Percentiles rank a stretch among this genome's conserved stretches.
Conservation (phyloP, 2,888 invertebrate genomes). For the Acleris laterana region DNA sequence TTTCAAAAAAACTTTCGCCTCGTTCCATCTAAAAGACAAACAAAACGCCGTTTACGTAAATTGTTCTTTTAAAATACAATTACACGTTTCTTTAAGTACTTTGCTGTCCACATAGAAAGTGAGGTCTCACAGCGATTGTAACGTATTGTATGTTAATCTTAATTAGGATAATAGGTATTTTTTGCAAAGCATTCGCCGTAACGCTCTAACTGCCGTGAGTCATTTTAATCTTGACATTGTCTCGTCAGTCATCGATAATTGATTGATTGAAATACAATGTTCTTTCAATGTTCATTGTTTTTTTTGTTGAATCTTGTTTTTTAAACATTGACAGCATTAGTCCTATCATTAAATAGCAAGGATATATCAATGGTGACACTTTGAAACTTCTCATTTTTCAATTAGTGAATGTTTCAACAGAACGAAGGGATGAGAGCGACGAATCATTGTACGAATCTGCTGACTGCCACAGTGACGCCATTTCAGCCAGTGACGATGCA, state of each 20-base stretch:
- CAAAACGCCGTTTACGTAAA: conserved; percentile 36
- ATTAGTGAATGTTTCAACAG: conserved; percentile 55
- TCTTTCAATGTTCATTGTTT: conserved; percentile 49
- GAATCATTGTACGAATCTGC: conserved; percentile 80
- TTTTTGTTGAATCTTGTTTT: conserved; percentile 43
- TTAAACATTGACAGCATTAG: conserved; percentile 2
- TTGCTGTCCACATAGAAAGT: conserved; percentile 46
- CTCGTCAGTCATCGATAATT: conserved; percentile 40
- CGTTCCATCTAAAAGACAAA: conserved; percentile 22
- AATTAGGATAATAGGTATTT: conserved; percentile 44
- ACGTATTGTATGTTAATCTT: conserved; percentile 54
- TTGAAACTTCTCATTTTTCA: conserved; percentile 40
- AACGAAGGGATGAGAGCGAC: conserved; percentile 78
- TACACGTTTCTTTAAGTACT: conserved; percentile 16
- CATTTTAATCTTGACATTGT: conserved; percentile 43
- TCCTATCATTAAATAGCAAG: conserved; percentile 50
- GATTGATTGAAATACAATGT: conserved; percentile 50
- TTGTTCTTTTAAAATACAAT: conserved; percentile 19
- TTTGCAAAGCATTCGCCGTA: conserved; percentile 37
- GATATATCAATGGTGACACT: conserved; percentile 41
- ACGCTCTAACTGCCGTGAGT: conserved; percentile 43
- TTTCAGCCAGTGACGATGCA: conserved; percentile 76
- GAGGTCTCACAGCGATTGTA: conserved; percentile 41
- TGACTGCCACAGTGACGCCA: conserved; percentile 76
- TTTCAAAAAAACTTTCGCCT: conserved; percentile 34